These are phyloP conservation scores for Zhuqinia jingwanae DNA, from an alignment of 2,888 invertebrate genomes.

Conservation along the genomic window DNA sequence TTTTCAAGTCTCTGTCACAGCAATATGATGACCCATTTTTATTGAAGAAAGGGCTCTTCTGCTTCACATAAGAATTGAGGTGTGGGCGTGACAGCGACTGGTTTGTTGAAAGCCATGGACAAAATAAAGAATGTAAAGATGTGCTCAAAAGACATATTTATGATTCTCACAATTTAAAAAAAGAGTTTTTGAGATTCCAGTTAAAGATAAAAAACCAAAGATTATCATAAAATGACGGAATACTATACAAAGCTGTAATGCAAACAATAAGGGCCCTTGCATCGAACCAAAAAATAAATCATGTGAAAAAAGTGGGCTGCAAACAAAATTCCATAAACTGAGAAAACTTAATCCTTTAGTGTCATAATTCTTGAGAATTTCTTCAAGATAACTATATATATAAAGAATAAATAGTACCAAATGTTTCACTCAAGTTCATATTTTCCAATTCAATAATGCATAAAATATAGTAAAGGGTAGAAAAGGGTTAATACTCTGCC, in stretches of 20 bases:
- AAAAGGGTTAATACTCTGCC: constrained; percentile 36
- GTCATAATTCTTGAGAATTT: constrained; percentile 6
- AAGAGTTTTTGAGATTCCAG: not conserved
- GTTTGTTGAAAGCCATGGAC: no score
- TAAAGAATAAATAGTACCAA: constrained; percentile 33
- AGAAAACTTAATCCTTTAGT: constrained; percentile 6
- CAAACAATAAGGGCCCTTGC: no score
- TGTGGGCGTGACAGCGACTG: constrained; percentile 47
- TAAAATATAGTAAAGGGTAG: not conserved
- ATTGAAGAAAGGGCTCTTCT: constrained; percentile 5
- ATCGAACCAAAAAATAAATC: no score
- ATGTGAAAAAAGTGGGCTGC: not conserved
- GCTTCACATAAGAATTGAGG: not conserved
- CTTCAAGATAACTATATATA: no score
- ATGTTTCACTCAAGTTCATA: constrained; percentile 12
- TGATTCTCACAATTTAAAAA: not conserved
- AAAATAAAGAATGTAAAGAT: not conserved
- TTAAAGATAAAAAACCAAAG: constrained; percentile 5
- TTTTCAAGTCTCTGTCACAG: not conserved
- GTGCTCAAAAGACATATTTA: not conserved
- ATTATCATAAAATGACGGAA: not conserved
- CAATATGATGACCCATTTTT: not conserved
- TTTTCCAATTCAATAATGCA: constrained; percentile 8
- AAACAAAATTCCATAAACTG: not conserved
- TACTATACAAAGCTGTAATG: not conserved